phyloP scores from a whole-genome alignment of 2,888 invertebrate genomes.

The Heliconius cydno region DNA sequence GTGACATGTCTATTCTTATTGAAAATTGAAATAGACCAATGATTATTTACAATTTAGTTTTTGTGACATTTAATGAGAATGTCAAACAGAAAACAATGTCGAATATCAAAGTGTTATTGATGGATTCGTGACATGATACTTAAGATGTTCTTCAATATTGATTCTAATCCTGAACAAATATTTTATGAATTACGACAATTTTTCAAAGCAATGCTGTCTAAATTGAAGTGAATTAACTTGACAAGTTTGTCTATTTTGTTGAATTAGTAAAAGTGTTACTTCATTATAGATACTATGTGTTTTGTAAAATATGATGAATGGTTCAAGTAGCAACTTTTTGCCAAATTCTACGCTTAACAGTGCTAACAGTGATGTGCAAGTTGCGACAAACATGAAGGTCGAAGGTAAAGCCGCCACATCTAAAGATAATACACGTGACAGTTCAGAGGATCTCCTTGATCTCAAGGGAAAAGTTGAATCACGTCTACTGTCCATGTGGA shows the following conservation, averaged over 20 bases:
- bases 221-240: slow-evolving; percentile 18
- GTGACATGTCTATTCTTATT: neutral
- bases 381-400: slow-evolving; percentile 55
- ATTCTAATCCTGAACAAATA: slow-evolving; percentile 22
- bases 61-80: slow-evolving; percentile 15
- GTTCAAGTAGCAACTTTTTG: slow-evolving; percentile 61
- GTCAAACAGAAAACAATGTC: slow-evolving; percentile 24
- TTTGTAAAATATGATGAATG: slow-evolving; percentile 63
- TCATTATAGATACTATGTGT: slow-evolving; percentile 31
- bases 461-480: slow-evolving; percentile 91
- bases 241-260: neutral
- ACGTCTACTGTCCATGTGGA: slow-evolving; percentile 93
- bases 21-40: neutral
- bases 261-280: slow-evolving; percentile 18
- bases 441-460: slow-evolving; percentile 78
- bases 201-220: neutral
- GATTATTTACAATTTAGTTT: neutral
- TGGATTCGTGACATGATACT: slow-evolving; percentile 13
- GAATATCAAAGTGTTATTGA: slow-evolving; percentile 8
- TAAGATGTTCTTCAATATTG: slow-evolving; percentile 15
- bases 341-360: slow-evolving; percentile 60
- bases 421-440: slow-evolving; percentile 65
- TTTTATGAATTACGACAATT: slow-evolving; percentile 2
- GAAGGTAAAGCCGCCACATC: slow-evolving; percentile 61
- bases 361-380: slow-evolving; percentile 59